Evolutionary conservation across 2,888 invertebrate genomes (phyloP).

Genomic region (Trissonchulus latispiculum): DNA sequence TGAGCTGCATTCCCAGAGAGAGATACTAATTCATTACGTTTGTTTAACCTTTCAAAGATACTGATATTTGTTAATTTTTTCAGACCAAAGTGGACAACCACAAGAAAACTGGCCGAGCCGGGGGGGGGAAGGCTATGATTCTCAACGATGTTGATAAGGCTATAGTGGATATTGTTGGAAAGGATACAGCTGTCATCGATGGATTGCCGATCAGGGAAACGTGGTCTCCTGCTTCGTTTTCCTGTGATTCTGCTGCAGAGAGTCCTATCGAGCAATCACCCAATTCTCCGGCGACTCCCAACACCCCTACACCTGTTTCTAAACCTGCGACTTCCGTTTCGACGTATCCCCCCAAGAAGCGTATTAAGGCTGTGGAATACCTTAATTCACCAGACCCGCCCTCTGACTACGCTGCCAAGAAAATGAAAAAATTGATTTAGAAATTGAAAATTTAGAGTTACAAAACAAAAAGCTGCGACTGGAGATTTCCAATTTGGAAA

Average conservation of each 20-base stretch:
- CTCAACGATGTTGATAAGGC: background rate
- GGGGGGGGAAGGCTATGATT: background rate
- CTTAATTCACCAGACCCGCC: too few relatives aligned
- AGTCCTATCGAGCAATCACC: background rate
- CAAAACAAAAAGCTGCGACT: background rate
- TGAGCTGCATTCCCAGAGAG: too few relatives aligned
- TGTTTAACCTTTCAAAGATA: too few relatives aligned
- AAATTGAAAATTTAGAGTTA: too few relatives aligned
- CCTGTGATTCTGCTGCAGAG: background rate
- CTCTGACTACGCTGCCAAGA: background rate
- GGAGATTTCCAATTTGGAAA: background rate
- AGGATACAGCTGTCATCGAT: background rate
- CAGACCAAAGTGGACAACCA: background rate
- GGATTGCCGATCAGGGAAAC: background rate
- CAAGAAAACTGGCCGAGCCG: background rate
- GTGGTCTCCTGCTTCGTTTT: background rate
- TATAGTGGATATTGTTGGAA: background rate
- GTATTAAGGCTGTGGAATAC: too few relatives aligned
- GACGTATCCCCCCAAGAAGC: too few relatives aligned
- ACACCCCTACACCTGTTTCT: too few relatives aligned
- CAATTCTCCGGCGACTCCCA: too few relatives aligned
- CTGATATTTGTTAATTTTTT: background rate
- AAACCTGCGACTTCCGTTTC: too few relatives aligned
- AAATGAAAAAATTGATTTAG: background rate
- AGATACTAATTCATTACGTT: too few relatives aligned